Base-by-base conservation (phyloP, 1,140 invertebrate species). In the Babylonia areolata region DNA sequence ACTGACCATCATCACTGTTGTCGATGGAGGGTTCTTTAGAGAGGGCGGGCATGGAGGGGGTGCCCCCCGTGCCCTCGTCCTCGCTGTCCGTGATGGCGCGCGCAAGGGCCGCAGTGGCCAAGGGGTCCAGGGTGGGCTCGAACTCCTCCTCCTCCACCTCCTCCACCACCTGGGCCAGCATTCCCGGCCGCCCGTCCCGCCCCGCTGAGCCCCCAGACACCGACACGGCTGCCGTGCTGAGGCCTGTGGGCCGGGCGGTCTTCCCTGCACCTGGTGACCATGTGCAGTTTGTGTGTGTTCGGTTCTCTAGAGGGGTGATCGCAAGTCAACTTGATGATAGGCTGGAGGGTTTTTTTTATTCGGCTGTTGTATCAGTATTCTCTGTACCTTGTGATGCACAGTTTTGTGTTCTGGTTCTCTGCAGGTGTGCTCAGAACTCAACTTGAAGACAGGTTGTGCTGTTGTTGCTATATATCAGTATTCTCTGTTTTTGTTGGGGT, bases 81-180 rank as follows among this genome's bases (percentile, higher is more conserved):
- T 93, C 92, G 77, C 91, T 92, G 87, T 93, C 93, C 73, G 92
- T 93, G 46, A 93, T 93, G 31, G 92, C 91, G 2, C 90, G 89
- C 35, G 92, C 91, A 28, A 93, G 87, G 15, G 92, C 91, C 31
- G 92, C 92, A 2, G 90, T 91, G n/a, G 90, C 85, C 15, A 80
- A 87, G 15, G 92, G 91, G 86, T 92, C 90, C 3, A 85, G 71
- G n/a, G 88, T 71, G 3, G 82, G 83, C 35, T 85, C 39, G 64
- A 87, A 87, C 23, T 87, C 83, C 23, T 85, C 86, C 31, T 85
- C 83, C 33, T 80, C 83, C 28, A 81, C 77, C 37, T 46, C 73
- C 80, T 81, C 86, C 78, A 73, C 46, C 46, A 71, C 82, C 35
- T 85, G 82, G 20, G 51, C 35, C 54, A 80, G 40, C 81, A 86